Conservation (phyloP, 2,888 invertebrate genomes). For the Phania funesta region DNA sequence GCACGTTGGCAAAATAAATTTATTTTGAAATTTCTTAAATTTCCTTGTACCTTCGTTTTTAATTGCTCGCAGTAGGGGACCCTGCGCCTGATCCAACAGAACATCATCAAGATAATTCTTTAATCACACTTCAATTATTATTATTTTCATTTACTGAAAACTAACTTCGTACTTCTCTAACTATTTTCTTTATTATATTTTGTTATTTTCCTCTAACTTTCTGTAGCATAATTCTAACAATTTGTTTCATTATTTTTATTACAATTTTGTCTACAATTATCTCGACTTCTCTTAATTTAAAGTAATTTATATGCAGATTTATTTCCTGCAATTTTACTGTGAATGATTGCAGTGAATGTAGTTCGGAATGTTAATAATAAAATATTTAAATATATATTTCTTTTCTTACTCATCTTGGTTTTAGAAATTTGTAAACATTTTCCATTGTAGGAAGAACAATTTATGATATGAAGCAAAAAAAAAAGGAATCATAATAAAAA, state of each 20-base stretch:
- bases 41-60: too few relatives aligned
- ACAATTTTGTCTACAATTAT: not conserved
- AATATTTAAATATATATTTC: slow-evolving; percentile 41
- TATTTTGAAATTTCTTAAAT: too few relatives aligned
- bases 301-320: slow-evolving; percentile 47
- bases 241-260: slow-evolving; percentile 39
- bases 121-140: not conserved
- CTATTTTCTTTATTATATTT: slow-evolving; percentile 1
- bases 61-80: too few relatives aligned
- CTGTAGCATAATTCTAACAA: slow-evolving; percentile 19
- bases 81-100: not conserved
- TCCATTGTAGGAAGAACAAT: not conserved
- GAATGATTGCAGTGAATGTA: not conserved
- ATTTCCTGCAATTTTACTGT: slow-evolving; percentile 28
- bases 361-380: slow-evolving; percentile 19
- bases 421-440: slow-evolving; percentile 29
- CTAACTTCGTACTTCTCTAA: slow-evolving; percentile 30
- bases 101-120: not conserved
- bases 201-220: slow-evolving; percentile 7
- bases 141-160: slow-evolving; percentile 4
- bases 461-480: not conserved
- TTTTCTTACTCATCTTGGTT: not conserved
- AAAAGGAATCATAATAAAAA: not conserved
- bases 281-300: slow-evolving; percentile 29
- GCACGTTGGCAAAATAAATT: too few relatives aligned